Percentiles rank a stretch among this genome's conserved stretches.
These are phyloP conservation scores for Microcebus jonahi DNA, from an alignment of 2,113 vertebrate genomes.

Conservation along the genomic window DNA sequence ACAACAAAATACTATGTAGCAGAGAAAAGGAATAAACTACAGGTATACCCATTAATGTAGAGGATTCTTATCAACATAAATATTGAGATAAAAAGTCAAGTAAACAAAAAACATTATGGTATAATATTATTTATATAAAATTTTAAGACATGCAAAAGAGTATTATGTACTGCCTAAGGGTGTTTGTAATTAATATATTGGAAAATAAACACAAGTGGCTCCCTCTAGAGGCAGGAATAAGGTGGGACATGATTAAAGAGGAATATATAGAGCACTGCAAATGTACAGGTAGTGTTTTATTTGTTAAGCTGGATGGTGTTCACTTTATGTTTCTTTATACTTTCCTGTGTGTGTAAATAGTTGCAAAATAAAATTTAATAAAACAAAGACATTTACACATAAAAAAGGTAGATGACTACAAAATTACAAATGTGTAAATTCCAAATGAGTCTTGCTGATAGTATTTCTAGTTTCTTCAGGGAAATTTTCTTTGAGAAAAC, in stretches of 20 bases:
- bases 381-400: not conserved
- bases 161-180: not conserved
- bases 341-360: not conserved
- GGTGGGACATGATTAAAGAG: not conserved
- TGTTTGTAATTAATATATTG: not conserved
- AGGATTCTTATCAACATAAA: not conserved
- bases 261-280: fast-evolving
- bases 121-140: not conserved
- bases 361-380: not conserved
- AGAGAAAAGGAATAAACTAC: not conserved
- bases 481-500: not conserved
- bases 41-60: not conserved
- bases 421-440: not conserved
- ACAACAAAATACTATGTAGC: not conserved
- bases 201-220: not conserved
- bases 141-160: not conserved
- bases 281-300: not conserved
- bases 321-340: not conserved
- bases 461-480: not conserved
- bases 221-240: not conserved
- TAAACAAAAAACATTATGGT: not conserved
- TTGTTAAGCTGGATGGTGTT: not conserved
- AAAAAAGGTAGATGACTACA: not conserved
- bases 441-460: not conserved
- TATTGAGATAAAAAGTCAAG: not conserved